These are phyloP conservation scores for Polydrusus pterygomalis DNA, from an alignment of 2,888 invertebrate species.

Conservation along the genomic window DNA sequence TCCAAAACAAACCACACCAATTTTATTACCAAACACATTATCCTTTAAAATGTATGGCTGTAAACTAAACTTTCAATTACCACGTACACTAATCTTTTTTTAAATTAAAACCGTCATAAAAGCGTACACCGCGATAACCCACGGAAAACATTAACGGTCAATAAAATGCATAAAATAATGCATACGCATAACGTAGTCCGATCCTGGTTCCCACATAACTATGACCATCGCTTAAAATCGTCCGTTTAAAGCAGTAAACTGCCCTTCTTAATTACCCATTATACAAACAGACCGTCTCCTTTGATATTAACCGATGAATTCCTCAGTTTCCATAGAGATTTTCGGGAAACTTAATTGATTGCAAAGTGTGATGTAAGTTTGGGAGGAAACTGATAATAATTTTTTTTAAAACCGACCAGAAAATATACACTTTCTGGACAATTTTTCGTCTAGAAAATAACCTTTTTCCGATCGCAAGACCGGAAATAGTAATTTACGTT, in stretches of 20 bases:
- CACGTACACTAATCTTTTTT: constrained; percentile 1
- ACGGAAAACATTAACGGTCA: constrained; percentile 35
- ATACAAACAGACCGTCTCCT: constrained; percentile 51
- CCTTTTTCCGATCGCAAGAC: too few species aligned
- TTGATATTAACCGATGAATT: constrained; percentile 49
- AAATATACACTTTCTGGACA: too few species aligned
- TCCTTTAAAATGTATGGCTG: neutral
- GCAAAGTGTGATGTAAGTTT: constrained; percentile 9
- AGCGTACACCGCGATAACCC: neutral
- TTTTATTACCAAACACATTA: neutral
- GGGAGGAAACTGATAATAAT: neutral
- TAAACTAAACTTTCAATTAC: constrained; percentile 12
- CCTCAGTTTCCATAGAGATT: constrained; percentile 35
- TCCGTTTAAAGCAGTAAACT: constrained; percentile 43
- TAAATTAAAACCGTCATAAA: constrained; percentile 15
- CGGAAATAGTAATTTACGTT: too few species aligned
- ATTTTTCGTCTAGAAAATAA: too few species aligned
- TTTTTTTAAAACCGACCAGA: constrained; percentile 1
- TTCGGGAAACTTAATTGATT: constrained; percentile 26
- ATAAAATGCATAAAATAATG: constrained; percentile 45
- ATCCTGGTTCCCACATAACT: constrained; percentile 48
- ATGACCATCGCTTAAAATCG: constrained; percentile 47
- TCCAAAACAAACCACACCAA: neutral
- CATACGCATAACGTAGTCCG: constrained; percentile 30
- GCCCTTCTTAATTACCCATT: constrained; percentile 47